These are phyloP conservation scores for Strigamia crassipes DNA, from an alignment of 2,888 invertebrate genomes.

Conservation along the genomic window DNA sequence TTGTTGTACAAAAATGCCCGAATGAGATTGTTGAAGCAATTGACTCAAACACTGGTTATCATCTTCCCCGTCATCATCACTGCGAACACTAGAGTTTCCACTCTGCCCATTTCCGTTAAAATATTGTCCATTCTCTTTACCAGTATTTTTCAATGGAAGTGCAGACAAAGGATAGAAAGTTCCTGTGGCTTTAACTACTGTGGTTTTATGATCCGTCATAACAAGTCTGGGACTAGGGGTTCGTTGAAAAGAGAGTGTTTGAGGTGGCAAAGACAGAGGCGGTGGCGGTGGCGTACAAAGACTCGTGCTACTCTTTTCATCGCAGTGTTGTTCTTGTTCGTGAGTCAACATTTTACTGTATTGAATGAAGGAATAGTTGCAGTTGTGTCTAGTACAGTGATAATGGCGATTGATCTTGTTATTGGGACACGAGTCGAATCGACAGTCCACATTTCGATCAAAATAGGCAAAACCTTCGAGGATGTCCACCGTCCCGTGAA, in stretches of 20 bases:
- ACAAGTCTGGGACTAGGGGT: constrained; percentile 5
- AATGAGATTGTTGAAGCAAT: constrained; percentile 7
- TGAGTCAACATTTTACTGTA: constrained; percentile 76
- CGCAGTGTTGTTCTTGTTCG: constrained; percentile 68
- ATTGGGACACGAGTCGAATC: constrained; percentile 68
- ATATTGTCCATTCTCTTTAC: constrained; percentile 44
- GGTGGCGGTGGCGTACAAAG: constrained; percentile 46
- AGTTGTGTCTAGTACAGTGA: constrained; percentile 73
- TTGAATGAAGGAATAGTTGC: constrained; percentile 74
- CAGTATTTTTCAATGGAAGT: constrained; percentile 56
- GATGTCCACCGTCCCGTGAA: constrained; percentile 80
- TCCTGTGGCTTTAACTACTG: constrained; percentile 87
- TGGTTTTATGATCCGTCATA: constrained; percentile 36
- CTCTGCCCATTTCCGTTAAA: constrained; percentile 28
- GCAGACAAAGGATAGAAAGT: constrained; percentile 84
- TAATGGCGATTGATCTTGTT: constrained; percentile 75
- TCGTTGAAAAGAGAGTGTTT: constrained; percentile 39
- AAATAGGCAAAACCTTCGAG: constrained; percentile 85
- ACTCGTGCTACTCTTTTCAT: constrained; percentile 44
- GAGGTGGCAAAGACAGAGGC: constrained; percentile 50
- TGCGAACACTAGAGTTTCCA: constrained; percentile 3
- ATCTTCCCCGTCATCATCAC: constrained; percentile 39
- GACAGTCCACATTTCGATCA: constrained; percentile 73
- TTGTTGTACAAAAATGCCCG: constrained; percentile 20
- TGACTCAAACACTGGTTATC: constrained; percentile 10